Evolutionary conservation across 2,888 invertebrate genomes (phyloP).

Genomic region (Drosophila borborema): DNA sequence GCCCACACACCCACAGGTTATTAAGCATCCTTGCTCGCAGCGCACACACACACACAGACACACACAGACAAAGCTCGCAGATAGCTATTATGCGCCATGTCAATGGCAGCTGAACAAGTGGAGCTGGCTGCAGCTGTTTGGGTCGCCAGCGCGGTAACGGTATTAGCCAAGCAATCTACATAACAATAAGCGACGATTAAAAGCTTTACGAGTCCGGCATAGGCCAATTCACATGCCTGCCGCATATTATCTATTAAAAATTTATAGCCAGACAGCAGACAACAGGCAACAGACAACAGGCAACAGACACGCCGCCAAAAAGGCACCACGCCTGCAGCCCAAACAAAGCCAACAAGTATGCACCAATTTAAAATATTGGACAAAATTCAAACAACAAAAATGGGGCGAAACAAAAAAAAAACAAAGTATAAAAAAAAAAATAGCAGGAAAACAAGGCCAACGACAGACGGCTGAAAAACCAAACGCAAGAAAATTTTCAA

Average conservation of each 20-base stretch:
- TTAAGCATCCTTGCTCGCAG: constrained; percentile 4
- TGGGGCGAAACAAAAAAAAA: neutral
- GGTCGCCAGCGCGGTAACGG: constrained; percentile 36
- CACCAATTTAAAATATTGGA: constrained; percentile 77
- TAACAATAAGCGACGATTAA: constrained; percentile 81
- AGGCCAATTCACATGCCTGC: constrained; percentile 78
- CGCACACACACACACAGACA: neutral
- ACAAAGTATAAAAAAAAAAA: neutral
- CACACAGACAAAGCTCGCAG: constrained; percentile 15
- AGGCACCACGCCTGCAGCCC: constrained; percentile 59
- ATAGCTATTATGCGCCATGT: constrained; percentile 50
- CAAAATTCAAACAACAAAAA: constrained; percentile 35
- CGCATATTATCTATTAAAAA: constrained; percentile 82
- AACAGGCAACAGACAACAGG: neutral
- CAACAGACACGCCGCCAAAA: constrained; percentile 41
- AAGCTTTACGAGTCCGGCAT: constrained; percentile 68
- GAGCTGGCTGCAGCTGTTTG: constrained; percentile 35
- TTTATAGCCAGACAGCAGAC: constrained; percentile 70
- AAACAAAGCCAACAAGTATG: constrained; percentile 81
- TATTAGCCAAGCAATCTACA: constrained; percentile 77
- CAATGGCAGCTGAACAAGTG: constrained; percentile 38
- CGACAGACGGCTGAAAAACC: constrained; percentile 53
- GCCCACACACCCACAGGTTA: constrained; percentile 14
- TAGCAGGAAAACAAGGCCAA: constrained; percentile 19
- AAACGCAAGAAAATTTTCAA: constrained; percentile 79